These are phyloP conservation scores for Dasysyrphus albostriatus DNA, from an alignment of 2,888 invertebrate genomes.

Conservation along the genomic window DNA sequence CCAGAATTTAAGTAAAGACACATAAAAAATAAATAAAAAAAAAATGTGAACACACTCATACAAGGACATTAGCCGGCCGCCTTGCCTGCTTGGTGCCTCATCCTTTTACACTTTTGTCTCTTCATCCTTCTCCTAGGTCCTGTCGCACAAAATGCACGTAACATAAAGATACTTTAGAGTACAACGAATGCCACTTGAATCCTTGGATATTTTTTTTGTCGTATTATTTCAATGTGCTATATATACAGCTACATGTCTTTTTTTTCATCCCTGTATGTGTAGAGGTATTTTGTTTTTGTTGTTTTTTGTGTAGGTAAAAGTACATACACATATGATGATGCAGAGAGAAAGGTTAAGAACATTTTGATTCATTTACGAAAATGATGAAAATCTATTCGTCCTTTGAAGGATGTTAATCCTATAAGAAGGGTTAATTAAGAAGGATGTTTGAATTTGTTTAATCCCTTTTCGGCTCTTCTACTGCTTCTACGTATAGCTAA, in stretches of 20 bases:
- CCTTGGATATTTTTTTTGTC: slow-evolving; percentile 30
- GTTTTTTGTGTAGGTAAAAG: slow-evolving; percentile 15
- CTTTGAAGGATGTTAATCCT: slow-evolving; percentile 67
- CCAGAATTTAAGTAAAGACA: slow-evolving; percentile 58
- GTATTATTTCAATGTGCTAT: slow-evolving; percentile 23
- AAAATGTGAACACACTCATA: slow-evolving; percentile 69
- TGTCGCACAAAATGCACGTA: slow-evolving; percentile 74
- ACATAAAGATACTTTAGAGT: slow-evolving; percentile 71
- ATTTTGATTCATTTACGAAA: slow-evolving; percentile 66
- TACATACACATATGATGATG: slow-evolving; percentile 16
- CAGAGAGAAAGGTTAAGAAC: slow-evolving; percentile 71
- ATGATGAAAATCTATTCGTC: slow-evolving; percentile 66
- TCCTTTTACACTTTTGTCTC: slow-evolving; percentile 15
- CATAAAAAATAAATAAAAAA: slow-evolving; percentile 22
- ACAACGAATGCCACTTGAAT: slow-evolving; percentile 74
- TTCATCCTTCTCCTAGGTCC: slow-evolving; percentile 30
- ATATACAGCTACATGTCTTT: background rate
- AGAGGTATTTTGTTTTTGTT: slow-evolving; percentile 20
- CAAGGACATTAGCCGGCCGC: slow-evolving; percentile 74
- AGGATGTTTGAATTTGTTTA: slow-evolving; percentile 62
- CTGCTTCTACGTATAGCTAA: background rate
- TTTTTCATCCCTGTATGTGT: background rate
- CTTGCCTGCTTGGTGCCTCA: slow-evolving; percentile 34
- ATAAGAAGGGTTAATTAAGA: slow-evolving; percentile 44
- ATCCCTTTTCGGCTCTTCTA: slow-evolving; percentile 36